Base-by-base conservation (phyloP, 1,140 invertebrate genomes). In the Whitmania pigra region DNA sequence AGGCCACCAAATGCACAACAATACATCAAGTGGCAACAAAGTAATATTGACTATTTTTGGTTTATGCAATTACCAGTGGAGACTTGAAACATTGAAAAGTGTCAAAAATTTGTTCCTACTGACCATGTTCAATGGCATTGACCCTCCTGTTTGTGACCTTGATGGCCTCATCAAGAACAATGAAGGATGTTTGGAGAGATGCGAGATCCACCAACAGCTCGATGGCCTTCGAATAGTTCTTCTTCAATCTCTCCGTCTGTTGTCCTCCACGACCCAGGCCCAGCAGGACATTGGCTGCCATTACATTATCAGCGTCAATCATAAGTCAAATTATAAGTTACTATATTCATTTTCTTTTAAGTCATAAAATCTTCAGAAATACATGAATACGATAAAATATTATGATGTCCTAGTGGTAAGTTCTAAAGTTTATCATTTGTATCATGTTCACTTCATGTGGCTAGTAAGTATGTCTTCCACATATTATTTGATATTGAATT, bases 61-160 rank as follows among this genome's bases (percentile, higher is more conserved):
- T 17, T 43, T 43, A 11, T 49, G 9, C 13, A 49, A 49, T 15
- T 36, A 11, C 15, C 15, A 49, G 43, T 49, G 15, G 9, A 49
- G 9, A 3, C 0, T 49, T 15, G 15, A 15, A 3, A 49, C 43
- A 49, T 49, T 13, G n/a, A 15, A 49, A 49, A 49, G 9, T 49
- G 2, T 49, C 31, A 36, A 3, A 36, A 36, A 36, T 36, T 36
- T 17, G 13, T 49, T 11, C 43, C 9, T 11, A 49, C 43, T 15
- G 22, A 93, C 92, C 94, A 82, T 99, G 94, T 83, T 99, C 96
- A 83, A 99, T 97, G 78, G 97, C 97, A 84, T 99, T 99, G 20
- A 99, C 97, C 88, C 97, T 89, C 76, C 97, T 87, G 82, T 97
- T 97, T 11, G 94, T 97, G 63, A 94, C 89, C 83, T 97, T 97